phyloP scores from a whole-genome alignment of 1,140 invertebrate species.

The Apolygus lucorum region DNA sequence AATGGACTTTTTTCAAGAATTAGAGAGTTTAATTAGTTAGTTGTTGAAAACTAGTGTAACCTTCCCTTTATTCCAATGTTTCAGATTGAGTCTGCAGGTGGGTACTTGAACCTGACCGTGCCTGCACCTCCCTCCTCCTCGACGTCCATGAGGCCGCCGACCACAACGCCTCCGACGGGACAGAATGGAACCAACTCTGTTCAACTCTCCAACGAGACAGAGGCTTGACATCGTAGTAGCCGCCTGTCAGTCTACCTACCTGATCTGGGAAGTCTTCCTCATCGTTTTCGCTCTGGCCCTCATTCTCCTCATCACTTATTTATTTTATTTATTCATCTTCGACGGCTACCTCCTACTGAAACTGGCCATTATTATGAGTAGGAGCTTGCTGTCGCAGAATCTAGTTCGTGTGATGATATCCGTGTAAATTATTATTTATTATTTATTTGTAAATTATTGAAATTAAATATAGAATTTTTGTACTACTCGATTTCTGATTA shows the following conservation, averaged over 20 bases:
- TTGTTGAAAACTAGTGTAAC: too few relatives aligned
- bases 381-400: constrained; percentile 20
- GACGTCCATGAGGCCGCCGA: not conserved
- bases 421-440: constrained; percentile 21
- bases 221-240: not conserved
- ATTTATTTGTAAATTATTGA: constrained; percentile 38
- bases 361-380: constrained; percentile 6
- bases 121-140: constrained; percentile 18
- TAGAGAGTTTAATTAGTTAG: too few relatives aligned
- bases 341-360: constrained; percentile 20
- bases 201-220: constrained; percentile 8
- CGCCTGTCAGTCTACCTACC: constrained; percentile 7
- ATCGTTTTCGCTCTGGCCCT: constrained; percentile 10
- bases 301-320: constrained; percentile 14
- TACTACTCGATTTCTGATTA: too few relatives aligned
- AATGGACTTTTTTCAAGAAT: too few relatives aligned
- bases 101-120: constrained; percentile 24
- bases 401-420: constrained; percentile 21
- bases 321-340: constrained; percentile 25
- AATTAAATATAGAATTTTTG: not conserved
- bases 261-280: constrained; percentile 13
- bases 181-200: not conserved
- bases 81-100: constrained; percentile 27
- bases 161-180: not conserved
- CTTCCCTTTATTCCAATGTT: too few relatives aligned